Base-by-base conservation (phyloP, 2,113 vertebrate species). In the Jacana jacana region DNA sequence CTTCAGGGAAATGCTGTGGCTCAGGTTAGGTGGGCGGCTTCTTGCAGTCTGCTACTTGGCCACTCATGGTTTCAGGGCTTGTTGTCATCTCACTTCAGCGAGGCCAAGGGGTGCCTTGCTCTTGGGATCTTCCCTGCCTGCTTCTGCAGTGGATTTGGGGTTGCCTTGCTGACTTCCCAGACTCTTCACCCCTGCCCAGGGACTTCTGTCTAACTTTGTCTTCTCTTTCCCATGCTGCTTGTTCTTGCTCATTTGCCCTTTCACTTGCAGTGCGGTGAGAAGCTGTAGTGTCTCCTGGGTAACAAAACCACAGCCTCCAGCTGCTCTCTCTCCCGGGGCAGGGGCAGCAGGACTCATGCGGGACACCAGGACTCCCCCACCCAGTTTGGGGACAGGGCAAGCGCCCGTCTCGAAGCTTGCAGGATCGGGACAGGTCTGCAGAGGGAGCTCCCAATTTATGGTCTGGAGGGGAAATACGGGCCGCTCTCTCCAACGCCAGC, bases 391-490 rank as follows among this genome's bases (percentile, higher is more conserved):
- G 40, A 35, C n/a, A 35, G n/a, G 40, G 27, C 58, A 51, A 51
- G 23, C 51, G 42, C 39, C 39, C 19, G 13, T 23, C 31, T 11
- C 9, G 30, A 31, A 65, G 15, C 48, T 95, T 95, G 89, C 92
- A 96, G 66, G 76, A 71, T 83, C 65, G 33, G 63, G 69, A 93
- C 80, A 46, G 64, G 78, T 71, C 96, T 93, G 86, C 88, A 97
- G 95, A 88, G 95, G 94, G 95, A 97, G 93, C 92, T 95, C 92
- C 88, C 93, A 68, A 84, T 92, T 93, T 95, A 54, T 48, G 48
- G 77, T 93, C 83, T 10, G 49, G 28, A 89, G 80, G 83, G 88
- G 90, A 95, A 71, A 40, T 83, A 77, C 24, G 35, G 17, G 30
- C 42, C 52, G 77, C 39, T 71, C 70, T 52, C 52, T 70, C 20